A percentile compares a stretch with the other conserved stretches of the same genome.
Conservation (phyloP, 2,113 vertebrate genomes). For the Pithys albifrons region DNA sequence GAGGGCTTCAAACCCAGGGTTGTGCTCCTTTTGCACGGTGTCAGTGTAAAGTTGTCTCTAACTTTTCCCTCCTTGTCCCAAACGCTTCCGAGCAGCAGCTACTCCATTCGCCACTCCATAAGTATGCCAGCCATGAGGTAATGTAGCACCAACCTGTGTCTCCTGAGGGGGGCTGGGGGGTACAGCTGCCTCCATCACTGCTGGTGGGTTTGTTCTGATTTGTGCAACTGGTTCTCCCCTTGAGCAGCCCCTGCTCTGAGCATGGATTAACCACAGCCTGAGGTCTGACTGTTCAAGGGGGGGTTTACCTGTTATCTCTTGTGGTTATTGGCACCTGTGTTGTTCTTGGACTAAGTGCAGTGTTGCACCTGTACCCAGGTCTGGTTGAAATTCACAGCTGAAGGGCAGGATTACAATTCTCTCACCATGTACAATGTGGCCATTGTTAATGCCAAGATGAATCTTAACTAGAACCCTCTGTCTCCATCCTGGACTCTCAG, state of each 20-base stretch:
- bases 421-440: rapidly evolving
- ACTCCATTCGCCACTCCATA: constrained; percentile 98
- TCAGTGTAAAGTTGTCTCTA: constrained; percentile 22
- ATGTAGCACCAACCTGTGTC: constrained; percentile 57
- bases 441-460: background rate
- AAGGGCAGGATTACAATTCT: background rate
- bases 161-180: background rate
- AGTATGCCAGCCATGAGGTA: constrained; percentile 99
- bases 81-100: constrained; percentile 92
- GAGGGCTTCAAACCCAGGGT: background rate
- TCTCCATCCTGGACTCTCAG: background rate
- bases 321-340: background rate
- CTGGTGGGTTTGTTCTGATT: background rate
- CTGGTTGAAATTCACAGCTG: background rate
- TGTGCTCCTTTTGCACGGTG: rapidly evolving
- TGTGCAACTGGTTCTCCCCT: background rate
- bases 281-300: background rate
- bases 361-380: background rate
- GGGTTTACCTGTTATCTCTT: background rate
- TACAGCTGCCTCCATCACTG: background rate
- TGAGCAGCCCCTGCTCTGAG: rapidly evolving
- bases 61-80: constrained; percentile 80
- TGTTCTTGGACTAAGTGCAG: background rate
- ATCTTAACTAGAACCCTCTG: background rate
- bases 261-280: rapidly evolving